phyloP scores from a whole-genome alignment of 2,888 invertebrate genomes.

The Drosophila aldrichi region DNA sequence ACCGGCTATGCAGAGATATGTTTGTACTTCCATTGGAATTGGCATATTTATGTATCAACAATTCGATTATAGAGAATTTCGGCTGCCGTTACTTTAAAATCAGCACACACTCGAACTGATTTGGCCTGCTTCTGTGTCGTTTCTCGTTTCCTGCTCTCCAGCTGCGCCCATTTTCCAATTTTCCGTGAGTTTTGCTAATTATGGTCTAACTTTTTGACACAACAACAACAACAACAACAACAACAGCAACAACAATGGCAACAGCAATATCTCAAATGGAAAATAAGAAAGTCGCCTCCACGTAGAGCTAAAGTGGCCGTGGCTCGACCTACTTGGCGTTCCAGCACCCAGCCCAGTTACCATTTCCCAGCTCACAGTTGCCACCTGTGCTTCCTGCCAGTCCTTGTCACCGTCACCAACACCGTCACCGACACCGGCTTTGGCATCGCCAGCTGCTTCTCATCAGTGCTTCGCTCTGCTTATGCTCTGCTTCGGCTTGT shows the following conservation, averaged over 20 bases:
- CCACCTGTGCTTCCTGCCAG: constrained; percentile 4
- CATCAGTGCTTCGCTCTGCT: constrained; percentile 11
- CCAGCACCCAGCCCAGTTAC: neutral
- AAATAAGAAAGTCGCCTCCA: constrained; percentile 32
- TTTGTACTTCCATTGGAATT: neutral
- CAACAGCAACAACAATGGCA: neutral
- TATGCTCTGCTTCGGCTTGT: constrained; percentile 31
- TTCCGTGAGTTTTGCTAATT: constrained; percentile 37
- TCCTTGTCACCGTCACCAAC: neutral
- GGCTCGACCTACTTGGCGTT: neutral
- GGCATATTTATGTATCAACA: neutral
- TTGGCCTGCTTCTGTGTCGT: neutral
- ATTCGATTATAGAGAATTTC: neutral
- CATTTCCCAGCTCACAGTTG: neutral
- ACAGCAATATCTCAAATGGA: constrained; percentile 14
- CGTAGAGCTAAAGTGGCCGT: neutral
- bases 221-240: neutral
- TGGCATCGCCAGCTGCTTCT: constrained; percentile 24
- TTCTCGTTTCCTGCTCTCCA: neutral
- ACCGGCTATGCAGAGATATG: neutral
- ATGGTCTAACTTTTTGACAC: constrained; percentile 38
- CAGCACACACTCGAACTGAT: neutral
- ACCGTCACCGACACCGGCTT: neutral
- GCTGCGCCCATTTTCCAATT: constrained; percentile 2
- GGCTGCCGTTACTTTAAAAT: neutral